A percentile compares a stretch with the other conserved stretches of the same genome.
These are phyloP conservation scores for Corythornis cristatus DNA, from an alignment of 2,113 vertebrate genomes.

Conservation along the genomic window DNA sequence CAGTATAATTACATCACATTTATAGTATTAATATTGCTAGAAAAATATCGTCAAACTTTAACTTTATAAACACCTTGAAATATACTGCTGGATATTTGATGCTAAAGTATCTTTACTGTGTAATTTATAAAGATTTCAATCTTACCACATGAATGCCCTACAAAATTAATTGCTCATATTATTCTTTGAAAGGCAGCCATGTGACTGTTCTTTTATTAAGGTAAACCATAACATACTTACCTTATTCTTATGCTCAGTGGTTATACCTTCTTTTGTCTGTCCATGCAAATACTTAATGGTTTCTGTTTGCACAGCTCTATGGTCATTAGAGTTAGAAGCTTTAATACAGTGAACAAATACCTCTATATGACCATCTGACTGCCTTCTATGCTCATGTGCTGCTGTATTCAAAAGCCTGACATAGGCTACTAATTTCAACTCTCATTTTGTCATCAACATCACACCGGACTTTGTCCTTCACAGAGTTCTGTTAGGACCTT, in stretches of 20 bases:
- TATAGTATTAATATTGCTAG: neutral
- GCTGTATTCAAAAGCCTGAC: neutral
- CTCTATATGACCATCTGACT: neutral
- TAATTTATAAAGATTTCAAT: slow-evolving; percentile 25
- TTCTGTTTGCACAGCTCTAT: slow-evolving; percentile 36
- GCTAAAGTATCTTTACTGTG: neutral
- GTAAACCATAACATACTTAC: neutral
- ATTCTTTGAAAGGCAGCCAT: slow-evolving; percentile 7
- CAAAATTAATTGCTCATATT: slow-evolving; percentile 10
- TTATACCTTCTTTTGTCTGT: neutral
- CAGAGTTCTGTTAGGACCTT: neutral
- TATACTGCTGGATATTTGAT: neutral
- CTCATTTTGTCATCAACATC: neutral
- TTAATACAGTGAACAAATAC: neutral
- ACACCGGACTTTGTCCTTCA: neutral
- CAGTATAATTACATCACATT: neutral
- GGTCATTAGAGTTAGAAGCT: neutral
- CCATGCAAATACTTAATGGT: neutral
- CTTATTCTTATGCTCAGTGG: neutral
- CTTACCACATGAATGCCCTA: slow-evolving; percentile 12
- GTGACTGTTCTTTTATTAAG: slow-evolving; percentile 5
- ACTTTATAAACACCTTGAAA: neutral
- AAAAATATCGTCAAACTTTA: slow-evolving; percentile 1
- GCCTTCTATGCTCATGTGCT: neutral
- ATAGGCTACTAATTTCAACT: neutral